These are phyloP conservation scores for Blennius ocellaris DNA, from an alignment of 2,113 vertebrate species.

Conservation along the genomic window DNA sequence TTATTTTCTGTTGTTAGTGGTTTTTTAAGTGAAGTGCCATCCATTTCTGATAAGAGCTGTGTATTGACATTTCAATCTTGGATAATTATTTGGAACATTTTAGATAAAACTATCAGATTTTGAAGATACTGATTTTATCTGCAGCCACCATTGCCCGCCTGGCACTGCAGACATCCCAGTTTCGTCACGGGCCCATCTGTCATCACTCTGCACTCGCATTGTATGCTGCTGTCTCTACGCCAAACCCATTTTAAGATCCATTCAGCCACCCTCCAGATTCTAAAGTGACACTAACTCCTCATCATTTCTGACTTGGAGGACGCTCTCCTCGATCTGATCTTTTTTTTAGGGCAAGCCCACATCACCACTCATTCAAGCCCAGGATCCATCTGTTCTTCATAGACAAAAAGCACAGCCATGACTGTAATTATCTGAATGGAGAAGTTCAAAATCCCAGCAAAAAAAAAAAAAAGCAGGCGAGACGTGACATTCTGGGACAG, in stretches of 20 bases:
- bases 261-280: slow-evolving; percentile 54
- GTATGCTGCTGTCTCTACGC: slow-evolving; percentile 37
- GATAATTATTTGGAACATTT: not conserved
- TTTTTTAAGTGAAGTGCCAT: not conserved
- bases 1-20: not conserved
- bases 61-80: not conserved
- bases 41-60: too few relatives aligned
- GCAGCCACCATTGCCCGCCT: slow-evolving; percentile 46
- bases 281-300: slow-evolving; percentile 53
- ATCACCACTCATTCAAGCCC: slow-evolving; percentile 41
- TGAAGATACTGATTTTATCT: not conserved
- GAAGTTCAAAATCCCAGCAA: slow-evolving; percentile 53
- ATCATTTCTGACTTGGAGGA: slow-evolving; percentile 48
- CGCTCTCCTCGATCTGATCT: slow-evolving; percentile 13
- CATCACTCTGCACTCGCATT: slow-evolving; percentile 43
- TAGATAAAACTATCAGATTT: slow-evolving; percentile 5
- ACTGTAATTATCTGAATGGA: slow-evolving; percentile 68
- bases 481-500: slow-evolving; percentile 60
- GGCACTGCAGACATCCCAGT: slow-evolving; percentile 50
- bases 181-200: slow-evolving; percentile 66
- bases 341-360: slow-evolving; percentile 15
- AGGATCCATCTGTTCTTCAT: slow-evolving; percentile 73
- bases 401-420: slow-evolving; percentile 41
- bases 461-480: slow-evolving; percentile 34
- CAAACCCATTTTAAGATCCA: slow-evolving; percentile 62